Percentiles rank a stretch among this genome's conserved stretches.
These are phyloP conservation scores for Pycnonotus jocosus DNA, from an alignment of 2,113 vertebrate species.

Conservation along the genomic window DNA sequence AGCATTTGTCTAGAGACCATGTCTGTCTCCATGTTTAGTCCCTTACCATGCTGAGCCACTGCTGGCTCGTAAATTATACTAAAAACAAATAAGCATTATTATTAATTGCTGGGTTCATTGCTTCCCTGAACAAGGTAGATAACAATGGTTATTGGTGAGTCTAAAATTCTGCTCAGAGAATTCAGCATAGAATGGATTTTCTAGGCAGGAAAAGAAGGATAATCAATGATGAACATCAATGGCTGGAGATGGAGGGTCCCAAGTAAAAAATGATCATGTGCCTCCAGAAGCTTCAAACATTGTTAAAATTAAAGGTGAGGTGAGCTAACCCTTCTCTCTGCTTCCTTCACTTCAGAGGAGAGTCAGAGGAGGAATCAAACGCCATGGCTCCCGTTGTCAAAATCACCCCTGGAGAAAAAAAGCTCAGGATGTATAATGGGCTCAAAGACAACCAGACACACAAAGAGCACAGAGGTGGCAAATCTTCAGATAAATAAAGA, in stretches of 20 bases:
- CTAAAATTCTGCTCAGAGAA: neutral
- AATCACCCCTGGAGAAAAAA: neutral
- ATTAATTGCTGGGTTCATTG: neutral
- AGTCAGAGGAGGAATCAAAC: neutral
- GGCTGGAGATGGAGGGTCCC: neutral
- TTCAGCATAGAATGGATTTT: neutral
- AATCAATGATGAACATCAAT: neutral
- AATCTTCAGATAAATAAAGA: neutral
- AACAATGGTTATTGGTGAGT: neutral
- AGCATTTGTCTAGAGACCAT: neutral
- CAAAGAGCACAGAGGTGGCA: neutral
- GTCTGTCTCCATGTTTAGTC: neutral
- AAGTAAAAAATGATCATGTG: neutral
- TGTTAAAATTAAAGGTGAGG: neutral
- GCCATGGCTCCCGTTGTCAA: neutral
- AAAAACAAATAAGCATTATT: conserved; percentile 3
- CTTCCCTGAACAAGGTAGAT: neutral
- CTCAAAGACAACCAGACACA: neutral
- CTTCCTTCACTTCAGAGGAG: neutral
- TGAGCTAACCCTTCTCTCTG: neutral
- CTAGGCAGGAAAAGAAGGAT: neutral
- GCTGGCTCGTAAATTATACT: neutral
- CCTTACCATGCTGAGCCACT: neutral
- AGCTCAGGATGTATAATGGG: neutral
- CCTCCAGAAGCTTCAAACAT: neutral